Percentiles rank a stretch among this genome's conserved stretches.
These are phyloP conservation scores for Platalea minor DNA, from an alignment of 2,797 vertebrate species.

Conservation along the genomic window DNA sequence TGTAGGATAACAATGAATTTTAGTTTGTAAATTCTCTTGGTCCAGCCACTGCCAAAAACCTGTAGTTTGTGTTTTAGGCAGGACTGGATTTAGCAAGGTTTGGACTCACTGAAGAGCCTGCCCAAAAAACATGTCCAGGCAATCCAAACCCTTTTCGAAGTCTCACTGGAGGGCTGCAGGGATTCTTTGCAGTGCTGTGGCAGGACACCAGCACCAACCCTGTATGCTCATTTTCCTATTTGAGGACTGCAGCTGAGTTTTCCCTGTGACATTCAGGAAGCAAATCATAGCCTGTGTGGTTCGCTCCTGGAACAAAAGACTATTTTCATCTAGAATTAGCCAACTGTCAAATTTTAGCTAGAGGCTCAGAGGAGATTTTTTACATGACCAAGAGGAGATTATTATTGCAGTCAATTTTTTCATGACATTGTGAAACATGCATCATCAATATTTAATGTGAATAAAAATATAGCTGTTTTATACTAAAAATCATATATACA, in stretches of 20 bases:
- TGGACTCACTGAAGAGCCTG: neutral
- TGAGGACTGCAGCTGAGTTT: neutral
- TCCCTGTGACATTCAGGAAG: neutral
- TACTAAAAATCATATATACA: neutral
- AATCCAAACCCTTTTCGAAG: neutral
- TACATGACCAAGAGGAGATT: neutral
- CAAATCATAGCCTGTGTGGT: neutral
- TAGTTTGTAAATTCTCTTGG: neutral
- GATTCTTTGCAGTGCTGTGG: neutral
- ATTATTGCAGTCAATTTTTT: neutral
- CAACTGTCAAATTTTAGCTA: neutral
- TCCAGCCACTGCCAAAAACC: neutral
- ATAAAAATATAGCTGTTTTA: constrained; percentile 27
- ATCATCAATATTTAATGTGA: constrained; percentile 39
- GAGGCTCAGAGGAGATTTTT: neutral
- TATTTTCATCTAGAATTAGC: neutral
- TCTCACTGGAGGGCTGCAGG: neutral
- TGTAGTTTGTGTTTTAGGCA: neutral
- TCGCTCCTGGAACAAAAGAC: neutral
- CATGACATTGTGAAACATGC: neutral
- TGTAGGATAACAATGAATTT: neutral
- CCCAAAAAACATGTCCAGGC: neutral
- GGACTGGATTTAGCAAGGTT: neutral
- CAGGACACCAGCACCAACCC: neutral
- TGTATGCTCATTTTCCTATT: neutral